phyloP scores from a whole-genome alignment of 2,888 invertebrate species.

The Drosophila testacea region DNA sequence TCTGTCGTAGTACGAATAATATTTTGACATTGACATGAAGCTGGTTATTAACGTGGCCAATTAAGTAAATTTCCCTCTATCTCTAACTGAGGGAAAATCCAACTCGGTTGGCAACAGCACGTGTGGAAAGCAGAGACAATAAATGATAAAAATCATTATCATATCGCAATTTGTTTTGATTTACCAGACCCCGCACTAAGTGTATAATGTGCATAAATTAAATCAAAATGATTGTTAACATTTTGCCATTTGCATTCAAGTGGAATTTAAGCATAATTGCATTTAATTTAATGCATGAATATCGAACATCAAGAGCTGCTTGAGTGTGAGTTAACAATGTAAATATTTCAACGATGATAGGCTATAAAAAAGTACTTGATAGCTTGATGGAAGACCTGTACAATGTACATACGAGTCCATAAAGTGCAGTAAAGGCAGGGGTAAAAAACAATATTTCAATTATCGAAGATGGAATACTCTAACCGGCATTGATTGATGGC shows the following conservation, averaged over 20 bases:
- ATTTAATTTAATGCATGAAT: conserved; percentile 49
- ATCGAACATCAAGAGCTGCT: neutral
- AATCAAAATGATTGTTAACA: conserved; percentile 55
- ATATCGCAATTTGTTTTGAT: conserved; percentile 41
- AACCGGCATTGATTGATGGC: neutral
- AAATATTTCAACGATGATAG: conserved; percentile 15
- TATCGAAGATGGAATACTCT: neutral
- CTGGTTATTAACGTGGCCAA: neutral
- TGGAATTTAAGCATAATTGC: conserved; percentile 69
- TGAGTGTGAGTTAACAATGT: conserved; percentile 14
- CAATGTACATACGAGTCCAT: conserved; percentile 4
- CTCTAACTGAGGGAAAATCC: conserved; percentile 6
- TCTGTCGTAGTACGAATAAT: neutral
- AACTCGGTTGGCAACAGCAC: conserved; percentile 46
- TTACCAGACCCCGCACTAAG: conserved; percentile 5
- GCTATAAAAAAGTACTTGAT: conserved; percentile 2
- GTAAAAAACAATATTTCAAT: neutral
- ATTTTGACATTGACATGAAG: conserved; percentile 20
- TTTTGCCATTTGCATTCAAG: conserved; percentile 44
- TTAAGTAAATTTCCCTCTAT: neutral
- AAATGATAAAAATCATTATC: conserved; percentile 63
- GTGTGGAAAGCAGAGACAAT: conserved; percentile 47
- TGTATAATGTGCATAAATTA: conserved; percentile 55
- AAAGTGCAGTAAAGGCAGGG: conserved; percentile 6
- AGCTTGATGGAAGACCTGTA: conserved; percentile 2